Percentiles rank a stretch among this genome's conserved stretches.
phyloP scores from a whole-genome alignment of 2,888 invertebrate species.

The Aspidiotus rigidus region DNA sequence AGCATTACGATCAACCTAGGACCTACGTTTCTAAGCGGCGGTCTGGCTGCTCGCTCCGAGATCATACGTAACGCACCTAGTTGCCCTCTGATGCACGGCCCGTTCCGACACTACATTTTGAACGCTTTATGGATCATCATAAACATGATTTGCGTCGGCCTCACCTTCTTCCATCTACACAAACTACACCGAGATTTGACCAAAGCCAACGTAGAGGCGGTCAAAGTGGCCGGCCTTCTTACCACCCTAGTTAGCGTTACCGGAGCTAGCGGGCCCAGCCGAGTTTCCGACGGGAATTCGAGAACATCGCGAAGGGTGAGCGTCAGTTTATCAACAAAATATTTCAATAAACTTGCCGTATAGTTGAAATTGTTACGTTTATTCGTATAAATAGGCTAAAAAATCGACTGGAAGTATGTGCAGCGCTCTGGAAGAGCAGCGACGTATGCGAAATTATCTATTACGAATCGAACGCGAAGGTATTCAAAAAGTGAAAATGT shows the following conservation, averaged over 20 bases:
- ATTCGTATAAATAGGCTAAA: not conserved
- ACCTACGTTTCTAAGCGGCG: conserved; percentile 74
- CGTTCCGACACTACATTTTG: conserved; percentile 79
- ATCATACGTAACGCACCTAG: conserved; percentile 67
- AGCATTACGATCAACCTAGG: conserved; percentile 83
- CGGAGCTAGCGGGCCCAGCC: conserved; percentile 45
- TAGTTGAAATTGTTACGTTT: not conserved
- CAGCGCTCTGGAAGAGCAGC: conserved; percentile 53
- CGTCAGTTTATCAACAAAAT: too few species aligned
- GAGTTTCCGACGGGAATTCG: conserved; percentile 34
- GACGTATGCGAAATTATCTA: conserved; percentile 65
- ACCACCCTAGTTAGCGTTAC: conserved; percentile 75
- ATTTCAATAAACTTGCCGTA: not conserved
- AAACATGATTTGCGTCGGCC: conserved; percentile 72
- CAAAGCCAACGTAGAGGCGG: conserved; percentile 74
- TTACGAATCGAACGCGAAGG: conserved; percentile 70
- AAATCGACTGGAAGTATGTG: conserved; percentile 8
- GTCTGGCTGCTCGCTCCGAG: conserved; percentile 69
- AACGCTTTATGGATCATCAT: conserved; percentile 85
- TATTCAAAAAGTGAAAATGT: conserved; percentile 73
- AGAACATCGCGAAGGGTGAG: conserved; percentile 12
- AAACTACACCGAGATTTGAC: conserved; percentile 70
- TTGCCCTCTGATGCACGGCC: conserved; percentile 77
- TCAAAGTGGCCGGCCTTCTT: conserved; percentile 69
- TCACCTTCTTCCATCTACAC: conserved; percentile 73